Base-by-base conservation (phyloP, 2,113 vertebrate species). In the Dryoscopus gambensis region DNA sequence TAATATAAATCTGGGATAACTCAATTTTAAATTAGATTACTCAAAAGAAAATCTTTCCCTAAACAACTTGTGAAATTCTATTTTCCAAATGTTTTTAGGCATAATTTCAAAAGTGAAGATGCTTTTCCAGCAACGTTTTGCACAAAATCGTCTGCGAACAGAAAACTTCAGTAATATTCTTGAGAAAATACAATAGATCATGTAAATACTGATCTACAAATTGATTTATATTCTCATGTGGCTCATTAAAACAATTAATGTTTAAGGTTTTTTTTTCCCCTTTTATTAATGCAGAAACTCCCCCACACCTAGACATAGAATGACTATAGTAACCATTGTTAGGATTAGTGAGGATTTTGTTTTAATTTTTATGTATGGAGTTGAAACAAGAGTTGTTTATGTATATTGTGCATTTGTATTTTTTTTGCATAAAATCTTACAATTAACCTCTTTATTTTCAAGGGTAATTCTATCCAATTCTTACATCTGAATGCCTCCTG, bases 211-310 rank as follows among this genome's bases (percentile, higher is more conserved):
- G 9, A 56, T 68, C 12, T 35, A 24, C 7, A 53, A 40, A 79
- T 63, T 76, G 15, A 30, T 71, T 89, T 91, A 59, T 84, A 49
- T 89, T 90, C 56, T 89, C 39, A 52, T 16, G 17, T 89, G 49
- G 46, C 24, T 79, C 28, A 47, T 70, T 83, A 75, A 5, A 83
- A 52, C 5, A 44, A 37, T 77, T 52, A 3, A 20, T 35, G 65
- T 76, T 55, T 57, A n/a, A 5, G 24, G 0, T 0, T 40, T 1
- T 3, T 24, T 37, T 28, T 24, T 0, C 16, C 3, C 3, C 4
- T n/a, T 2, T 3, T 12, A 3, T 77, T 85, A 53, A 63, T 35
- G 15, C 30, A 93, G 63, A 64, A 30, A 9, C 14, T 15, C 11
- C 3, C 23, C 19, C 19, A 37, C 16, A 59, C 7, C 28, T 60